phyloP scores from a whole-genome alignment of 2,888 invertebrate species.

The Harpagoxenus sublaevis region DNA sequence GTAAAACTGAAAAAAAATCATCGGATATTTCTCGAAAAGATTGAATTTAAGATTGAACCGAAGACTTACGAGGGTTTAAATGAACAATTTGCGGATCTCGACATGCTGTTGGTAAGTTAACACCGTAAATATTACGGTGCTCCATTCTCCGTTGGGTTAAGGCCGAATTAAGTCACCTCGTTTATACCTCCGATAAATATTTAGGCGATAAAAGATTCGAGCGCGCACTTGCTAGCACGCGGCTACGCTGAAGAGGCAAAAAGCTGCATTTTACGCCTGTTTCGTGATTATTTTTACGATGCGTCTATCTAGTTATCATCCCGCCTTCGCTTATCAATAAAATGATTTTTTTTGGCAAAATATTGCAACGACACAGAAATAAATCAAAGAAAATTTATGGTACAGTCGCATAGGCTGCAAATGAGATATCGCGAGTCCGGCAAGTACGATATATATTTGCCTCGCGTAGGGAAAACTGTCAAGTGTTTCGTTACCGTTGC shows the following conservation, averaged over 20 bases:
- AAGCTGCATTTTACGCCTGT: slow-evolving; percentile 47
- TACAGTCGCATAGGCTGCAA: neutral
- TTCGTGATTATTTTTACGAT: neutral
- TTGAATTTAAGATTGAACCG: neutral
- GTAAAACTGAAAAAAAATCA: no score
- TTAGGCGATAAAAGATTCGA: slow-evolving; percentile 81
- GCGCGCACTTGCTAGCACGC: slow-evolving; percentile 74
- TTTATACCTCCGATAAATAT: slow-evolving; percentile 81
- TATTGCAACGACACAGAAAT: neutral
- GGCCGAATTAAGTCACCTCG: slow-evolving; percentile 72
- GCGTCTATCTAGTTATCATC: neutral
- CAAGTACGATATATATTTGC: neutral
- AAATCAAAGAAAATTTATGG: neutral
- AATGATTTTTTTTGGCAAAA: neutral
- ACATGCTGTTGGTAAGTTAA: slow-evolving; percentile 13
- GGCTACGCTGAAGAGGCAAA: slow-evolving; percentile 60
- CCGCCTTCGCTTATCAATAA: neutral
- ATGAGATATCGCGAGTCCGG: neutral
- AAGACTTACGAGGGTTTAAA: slow-evolving; percentile 23
- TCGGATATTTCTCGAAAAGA: neutral
- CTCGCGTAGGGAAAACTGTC: neutral
- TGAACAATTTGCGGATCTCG: slow-evolving; percentile 27
- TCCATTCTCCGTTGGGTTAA: slow-evolving; percentile 42
- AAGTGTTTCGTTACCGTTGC: slow-evolving; percentile 21
- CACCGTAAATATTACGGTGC: slow-evolving; percentile 49